A percentile compares a stretch with the other conserved stretches of the same genome.
phyloP scores from a whole-genome alignment of 2,113 vertebrate genomes.

The Urocolius indicus region DNA sequence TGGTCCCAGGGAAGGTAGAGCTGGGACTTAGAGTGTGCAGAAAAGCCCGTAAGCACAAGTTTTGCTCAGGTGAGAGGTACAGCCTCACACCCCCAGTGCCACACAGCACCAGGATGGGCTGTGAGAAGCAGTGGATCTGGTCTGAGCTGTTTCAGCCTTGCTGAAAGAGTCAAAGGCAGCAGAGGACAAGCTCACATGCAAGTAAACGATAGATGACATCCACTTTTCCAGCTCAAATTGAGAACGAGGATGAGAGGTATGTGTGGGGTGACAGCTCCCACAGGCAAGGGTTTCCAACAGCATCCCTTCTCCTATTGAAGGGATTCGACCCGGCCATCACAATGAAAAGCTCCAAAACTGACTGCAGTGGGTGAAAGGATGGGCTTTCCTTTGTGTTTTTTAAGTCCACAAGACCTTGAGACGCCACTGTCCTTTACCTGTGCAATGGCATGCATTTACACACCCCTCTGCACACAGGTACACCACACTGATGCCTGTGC shows the following conservation, averaged over 20 bases:
- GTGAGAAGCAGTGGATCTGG: rapidly evolving
- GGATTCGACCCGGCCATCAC: no score
- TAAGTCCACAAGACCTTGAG: neutral
- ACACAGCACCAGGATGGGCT: neutral
- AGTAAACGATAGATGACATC: neutral
- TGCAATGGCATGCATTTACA: neutral
- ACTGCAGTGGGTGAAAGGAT: no score
- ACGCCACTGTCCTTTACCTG: neutral
- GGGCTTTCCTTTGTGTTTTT: no score
- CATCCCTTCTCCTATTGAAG: no score
- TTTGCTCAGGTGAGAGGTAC: neutral
- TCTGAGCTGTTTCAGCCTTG: neutral
- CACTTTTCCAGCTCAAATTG: neutral
- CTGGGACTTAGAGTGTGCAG: no score
- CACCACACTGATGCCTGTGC: neutral
- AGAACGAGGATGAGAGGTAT: neutral
- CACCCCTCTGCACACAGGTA: no score
- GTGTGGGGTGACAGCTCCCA: neutral
- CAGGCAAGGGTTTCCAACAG: neutral
- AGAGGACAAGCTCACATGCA: neutral
- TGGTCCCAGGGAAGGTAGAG: no score
- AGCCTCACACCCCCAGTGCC: neutral
- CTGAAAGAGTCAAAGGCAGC: neutral
- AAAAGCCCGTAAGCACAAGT: neutral
- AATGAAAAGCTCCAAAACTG: no score